Base-by-base conservation (phyloP, 1,140 invertebrate genomes). In the Ectropis grisescens region DNA sequence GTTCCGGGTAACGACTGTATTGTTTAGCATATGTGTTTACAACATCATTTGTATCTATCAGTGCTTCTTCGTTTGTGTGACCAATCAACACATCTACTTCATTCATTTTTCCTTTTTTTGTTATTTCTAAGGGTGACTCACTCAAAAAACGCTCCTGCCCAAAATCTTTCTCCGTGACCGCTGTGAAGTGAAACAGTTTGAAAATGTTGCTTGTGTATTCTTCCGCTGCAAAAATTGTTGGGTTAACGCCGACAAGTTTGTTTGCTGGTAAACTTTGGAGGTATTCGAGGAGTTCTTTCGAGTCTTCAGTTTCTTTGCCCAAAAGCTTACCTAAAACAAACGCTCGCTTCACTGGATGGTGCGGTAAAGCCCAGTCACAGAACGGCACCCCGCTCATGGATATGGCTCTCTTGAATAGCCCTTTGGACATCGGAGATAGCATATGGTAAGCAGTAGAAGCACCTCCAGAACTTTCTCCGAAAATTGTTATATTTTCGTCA, bases 1-100 rank as follows among this genome's bases (percentile, higher is more conserved):
- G 9, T 32, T 74, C 69, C 4, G 6, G 25, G 50, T 47, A 76
- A 37, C 41, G 53, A 33, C 41, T 33, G 30, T 65, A 65, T 12
- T 52, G 22, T 9, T 49, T 4, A 26, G 10, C 3, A n/a, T n/a
- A n/a, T 7, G 4, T 3, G 10, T 26, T 6, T 26, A 7, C 10
- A 26, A n/a, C 4, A 2, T 7, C n/a, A 2, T 10, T 23, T 22
- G 45, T 40, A 2, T 71, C 33, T 10, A 41, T 11, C 2, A 26
- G n/a, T 7, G 4, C n/a, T 26, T 26, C 24, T 10, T 26, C 24
- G 10, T 26, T 26, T 3, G 24, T 26, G 24, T 26, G 6, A 10
- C 24, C 24, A 10, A 26, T 26, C 2, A 26, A 10, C 10, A 26
- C 2, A 10, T 26, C 24, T n/a, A 26, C 24, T 6, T 10, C n/a